Conservation (phyloP, 2,888 invertebrate species). For the Mesorhabditis sp. region DNA sequence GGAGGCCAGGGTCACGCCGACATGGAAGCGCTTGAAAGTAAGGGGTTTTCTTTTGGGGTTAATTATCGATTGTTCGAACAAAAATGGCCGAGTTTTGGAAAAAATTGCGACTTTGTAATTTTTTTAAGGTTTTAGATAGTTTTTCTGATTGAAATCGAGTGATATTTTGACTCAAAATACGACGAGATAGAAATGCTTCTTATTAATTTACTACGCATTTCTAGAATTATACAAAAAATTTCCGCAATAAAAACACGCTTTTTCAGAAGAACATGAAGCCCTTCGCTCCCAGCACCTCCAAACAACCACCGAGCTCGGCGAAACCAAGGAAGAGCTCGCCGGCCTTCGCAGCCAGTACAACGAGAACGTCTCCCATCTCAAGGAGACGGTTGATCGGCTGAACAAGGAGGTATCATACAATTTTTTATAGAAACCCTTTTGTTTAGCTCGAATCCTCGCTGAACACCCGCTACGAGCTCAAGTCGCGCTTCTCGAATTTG, state of each 20-base stretch:
- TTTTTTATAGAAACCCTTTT: not conserved
- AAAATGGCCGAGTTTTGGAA: slow-evolving; percentile 7
- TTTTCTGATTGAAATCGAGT: too few relatives aligned
- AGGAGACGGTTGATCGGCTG: not conserved
- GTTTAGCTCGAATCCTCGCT: not conserved
- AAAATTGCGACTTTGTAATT: too few relatives aligned
- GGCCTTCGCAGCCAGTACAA: not conserved
- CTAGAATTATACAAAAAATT: not conserved
- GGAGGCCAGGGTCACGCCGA: not conserved
- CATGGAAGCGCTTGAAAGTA: not conserved
- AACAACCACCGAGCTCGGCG: not conserved
- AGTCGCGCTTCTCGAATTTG: not conserved
- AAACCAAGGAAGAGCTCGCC: not conserved
- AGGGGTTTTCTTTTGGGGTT: slow-evolving; percentile 10
- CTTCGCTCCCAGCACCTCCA: too few relatives aligned
- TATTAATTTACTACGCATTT: too few relatives aligned
- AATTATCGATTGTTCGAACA: slow-evolving; percentile 17
- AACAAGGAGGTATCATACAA: not conserved
- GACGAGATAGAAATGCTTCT: too few relatives aligned
- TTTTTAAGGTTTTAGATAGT: too few relatives aligned
- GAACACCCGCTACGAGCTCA: not conserved
- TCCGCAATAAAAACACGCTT: too few relatives aligned
- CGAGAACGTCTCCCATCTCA: not conserved
- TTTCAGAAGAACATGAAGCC: too few relatives aligned
- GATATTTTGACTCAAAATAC: too few relatives aligned